Evolutionary conservation across 2,113 vertebrate species (phyloP), one percentile per base, ranked within the genome.

Genomic region (Amblyornis subalaris): DNA sequence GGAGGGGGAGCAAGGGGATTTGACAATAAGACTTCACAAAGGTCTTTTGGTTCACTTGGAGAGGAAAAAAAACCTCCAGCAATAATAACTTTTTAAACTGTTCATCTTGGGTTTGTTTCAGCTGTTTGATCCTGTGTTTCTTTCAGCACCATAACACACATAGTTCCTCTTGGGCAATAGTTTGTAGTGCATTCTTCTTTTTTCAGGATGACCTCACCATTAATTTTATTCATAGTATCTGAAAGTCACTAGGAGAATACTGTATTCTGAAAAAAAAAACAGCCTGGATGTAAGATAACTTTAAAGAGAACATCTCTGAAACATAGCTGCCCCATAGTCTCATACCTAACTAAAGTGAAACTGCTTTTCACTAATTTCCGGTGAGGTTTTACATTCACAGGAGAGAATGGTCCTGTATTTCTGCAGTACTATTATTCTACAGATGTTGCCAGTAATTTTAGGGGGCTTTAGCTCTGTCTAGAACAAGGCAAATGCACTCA

Each of bases 271-370:
- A 73, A 55, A 54, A 71, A n/a, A 44, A 67, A 71, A 33, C 64
- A 36, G 14, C 10, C 21, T 83, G 36, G 2, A 12, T 51, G 5
- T 54, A 21, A 75, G n/a, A 25, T 25, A 72, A 15, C 36, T 64
- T 55, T 6, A 51, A 65, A 76, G 35, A 65, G 33, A 75, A 12
- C 22, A 53, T 5, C 10, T 36, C 64, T 88, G 69, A 85, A 88
- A 64, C 0, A 0, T 24, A 61, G 24, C 33, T 10, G 51, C 2
- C 7, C 14, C 4, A 0, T 66, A 50, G 44, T 85, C 31, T 93
- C 10, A 2, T 44, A 28, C 15, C 8, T 60, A 44, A 69, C 18
- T 75, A 8, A 70, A 38, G 15, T 42, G 19, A 55, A 86, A 54
- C 11, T 40, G 62, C 24, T 70, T 90, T 84, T 74, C 29, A 23